Conservation (phyloP, 2,797 vertebrate species). For the Buceros bicornis region DNA sequence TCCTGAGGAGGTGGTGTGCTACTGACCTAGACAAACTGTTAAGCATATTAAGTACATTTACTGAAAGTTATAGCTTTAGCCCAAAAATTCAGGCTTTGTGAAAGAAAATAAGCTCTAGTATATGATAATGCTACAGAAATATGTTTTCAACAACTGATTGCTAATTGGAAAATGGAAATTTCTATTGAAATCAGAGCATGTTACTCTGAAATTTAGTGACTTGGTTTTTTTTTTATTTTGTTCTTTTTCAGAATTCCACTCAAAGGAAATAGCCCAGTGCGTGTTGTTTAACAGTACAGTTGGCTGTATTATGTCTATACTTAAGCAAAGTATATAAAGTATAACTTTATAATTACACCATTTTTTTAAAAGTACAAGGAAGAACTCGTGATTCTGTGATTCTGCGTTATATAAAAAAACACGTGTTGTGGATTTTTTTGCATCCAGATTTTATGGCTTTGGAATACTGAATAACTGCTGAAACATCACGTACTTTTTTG, state of each 20-base stretch:
- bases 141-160: neutral
- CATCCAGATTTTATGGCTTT: neutral
- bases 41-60: neutral
- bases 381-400: neutral
- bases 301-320: neutral
- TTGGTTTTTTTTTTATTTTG: no score
- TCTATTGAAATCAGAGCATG: neutral
- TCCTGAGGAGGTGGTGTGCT: neutral
- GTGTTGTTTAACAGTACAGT: neutral
- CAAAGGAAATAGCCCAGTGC: neutral
- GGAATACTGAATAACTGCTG: neutral
- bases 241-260: neutral
- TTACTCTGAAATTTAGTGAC: neutral
- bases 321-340: neutral
- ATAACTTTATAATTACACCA: neutral
- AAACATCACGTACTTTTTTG: neutral
- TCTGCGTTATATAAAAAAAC: neutral
- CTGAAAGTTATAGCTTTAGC: neutral
- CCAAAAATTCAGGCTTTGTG: neutral
- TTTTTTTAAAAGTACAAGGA: neutral
- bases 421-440: no score
- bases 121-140: neutral
- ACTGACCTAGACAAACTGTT: neutral
- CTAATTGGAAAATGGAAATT: neutral
- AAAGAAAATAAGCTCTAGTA: neutral